phyloP scores from a whole-genome alignment of 2,113 vertebrate genomes.

The Marmota flaviventris region DNA sequence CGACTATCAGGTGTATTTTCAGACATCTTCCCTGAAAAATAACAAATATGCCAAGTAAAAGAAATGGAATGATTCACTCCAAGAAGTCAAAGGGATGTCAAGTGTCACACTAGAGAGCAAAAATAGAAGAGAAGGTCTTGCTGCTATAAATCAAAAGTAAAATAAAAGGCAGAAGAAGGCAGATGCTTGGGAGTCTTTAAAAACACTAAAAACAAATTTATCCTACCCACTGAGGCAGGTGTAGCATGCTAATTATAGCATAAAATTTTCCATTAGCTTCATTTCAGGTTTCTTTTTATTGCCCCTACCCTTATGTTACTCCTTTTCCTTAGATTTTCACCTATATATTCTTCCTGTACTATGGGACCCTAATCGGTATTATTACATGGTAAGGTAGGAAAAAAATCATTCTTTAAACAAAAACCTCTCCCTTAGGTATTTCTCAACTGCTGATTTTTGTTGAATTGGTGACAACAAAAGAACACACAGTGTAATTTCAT shows the following conservation, averaged over 20 bases:
- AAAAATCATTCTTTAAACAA: neutral
- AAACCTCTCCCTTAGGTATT: neutral
- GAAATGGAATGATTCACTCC: neutral
- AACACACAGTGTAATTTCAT: neutral
- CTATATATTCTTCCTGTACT: neutral
- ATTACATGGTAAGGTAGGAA: neutral
- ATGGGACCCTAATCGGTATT: neutral
- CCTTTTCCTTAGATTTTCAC: conserved; percentile 20
- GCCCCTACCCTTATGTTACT: neutral
- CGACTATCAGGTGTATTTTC: neutral
- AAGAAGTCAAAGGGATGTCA: conserved; percentile 51
- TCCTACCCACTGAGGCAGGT: neutral
- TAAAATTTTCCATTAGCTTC: neutral
- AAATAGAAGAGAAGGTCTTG: neutral
- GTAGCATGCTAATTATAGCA: neutral
- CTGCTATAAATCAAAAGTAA: neutral
- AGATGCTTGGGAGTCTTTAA: conserved; percentile 49
- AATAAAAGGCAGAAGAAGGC: neutral
- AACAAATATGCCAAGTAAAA: conserved; percentile 43
- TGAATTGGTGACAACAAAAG: neutral
- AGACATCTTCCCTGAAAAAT: conserved; percentile 16
- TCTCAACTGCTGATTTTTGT: conserved; percentile 14
- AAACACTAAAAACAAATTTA: conserved; percentile 24
- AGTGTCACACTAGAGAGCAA: neutral
- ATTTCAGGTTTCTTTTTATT: conserved; percentile 44